phyloP scores from a whole-genome alignment of 2,888 invertebrate species.

The Xestia xanthographa region DNA sequence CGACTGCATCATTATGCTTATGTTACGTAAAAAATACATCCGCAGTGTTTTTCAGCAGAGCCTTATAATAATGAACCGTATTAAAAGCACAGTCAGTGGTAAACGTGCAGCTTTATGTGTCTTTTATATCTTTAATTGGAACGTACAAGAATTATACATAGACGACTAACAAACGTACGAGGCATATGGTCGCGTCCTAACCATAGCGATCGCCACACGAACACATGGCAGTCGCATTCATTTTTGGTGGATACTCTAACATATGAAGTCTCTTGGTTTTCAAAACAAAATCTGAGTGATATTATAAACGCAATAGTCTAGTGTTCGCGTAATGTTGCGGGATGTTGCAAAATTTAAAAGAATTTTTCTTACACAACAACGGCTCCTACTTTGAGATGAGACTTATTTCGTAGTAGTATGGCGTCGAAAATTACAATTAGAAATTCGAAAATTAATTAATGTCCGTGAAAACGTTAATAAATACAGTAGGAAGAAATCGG shows the following conservation, averaged over 20 bases:
- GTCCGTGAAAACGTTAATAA: neutral
- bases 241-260: neutral
- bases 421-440: neutral
- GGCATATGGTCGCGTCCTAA: neutral
- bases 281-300: neutral
- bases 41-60: conserved; percentile 23
- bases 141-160: neutral
- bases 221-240: neutral
- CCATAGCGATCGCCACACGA: neutral
- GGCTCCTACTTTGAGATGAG: neutral
- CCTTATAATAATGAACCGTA: conserved; percentile 38
- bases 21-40: conserved; percentile 58
- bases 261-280: neutral
- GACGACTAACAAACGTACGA: neutral
- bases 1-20: conserved; percentile 53
- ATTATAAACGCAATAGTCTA: neutral
- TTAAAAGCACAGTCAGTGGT: conserved; percentile 22
- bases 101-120: conserved; percentile 6
- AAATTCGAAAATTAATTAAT: no score
- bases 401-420: neutral
- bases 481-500: neutral
- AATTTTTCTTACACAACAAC: neutral
- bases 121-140: neutral
- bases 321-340: no score
- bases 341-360: neutral